Evolutionary conservation across 2,888 invertebrate species (phyloP), one percentile per base, ranked within the genome.

Genomic region (Acleris sparsana): DNA sequence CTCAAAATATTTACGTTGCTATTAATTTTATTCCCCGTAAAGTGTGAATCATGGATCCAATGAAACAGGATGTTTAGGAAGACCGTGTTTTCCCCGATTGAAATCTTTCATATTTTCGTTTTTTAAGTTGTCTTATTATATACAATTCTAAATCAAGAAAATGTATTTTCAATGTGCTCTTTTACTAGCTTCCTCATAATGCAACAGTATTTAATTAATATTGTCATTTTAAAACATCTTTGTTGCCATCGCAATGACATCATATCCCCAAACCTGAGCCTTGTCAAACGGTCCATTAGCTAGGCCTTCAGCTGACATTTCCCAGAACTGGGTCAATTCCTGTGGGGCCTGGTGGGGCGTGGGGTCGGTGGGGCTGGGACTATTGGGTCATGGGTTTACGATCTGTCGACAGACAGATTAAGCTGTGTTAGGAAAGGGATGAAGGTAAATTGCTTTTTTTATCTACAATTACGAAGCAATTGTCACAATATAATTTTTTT

Each of bases 371-470:
- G 55, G 55, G 53, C 43, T 43, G 64, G 55, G 57, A 82, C 39
- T 39, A 13, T 83, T 82, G 80, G 83, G 86, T 83, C 83, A 84
- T 73, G 79, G 79, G 86, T 87, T 87, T 86, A 88, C 80, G 82
- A 80, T 75, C 73, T 79, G 80, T 77, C 73, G 77, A 77, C 79
- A 70, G 73, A 71, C 72, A 70, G 68, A 67, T 71, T 69, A 66
- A 67, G 68, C 25, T 64, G 68, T 64, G 70, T 57, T 68, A 64
- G 29, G 3, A 52, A 55, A 48, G 64, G 61, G 68, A 63, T 65
- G 46, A 58, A 46, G 39, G 62, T 53, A 62, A 61, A 53, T 59
- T 53, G 63, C 56, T 9, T 33, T 44, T 63, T 39, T 65, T 48
- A n/a, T 62, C 4, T 39, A 11, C 46, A 29, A 33, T 56, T 33